phyloP scores from a whole-genome alignment of 1,140 invertebrate species.

The Ceratosolen solmsi region DNA sequence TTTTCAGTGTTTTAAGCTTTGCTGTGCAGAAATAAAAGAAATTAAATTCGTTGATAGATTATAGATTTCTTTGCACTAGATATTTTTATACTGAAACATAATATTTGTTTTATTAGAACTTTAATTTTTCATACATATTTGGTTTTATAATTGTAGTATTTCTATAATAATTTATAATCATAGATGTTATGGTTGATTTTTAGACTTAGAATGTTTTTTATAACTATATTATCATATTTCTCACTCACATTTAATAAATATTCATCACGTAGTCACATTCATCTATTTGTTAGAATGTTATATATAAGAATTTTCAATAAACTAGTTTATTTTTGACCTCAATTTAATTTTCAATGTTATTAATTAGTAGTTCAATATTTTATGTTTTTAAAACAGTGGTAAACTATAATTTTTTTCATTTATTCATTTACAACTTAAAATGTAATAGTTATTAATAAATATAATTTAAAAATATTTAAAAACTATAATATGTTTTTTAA shows the following conservation, averaged over 20 bases:
- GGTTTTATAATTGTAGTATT: constrained; percentile 42
- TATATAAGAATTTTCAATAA: constrained; percentile 28
- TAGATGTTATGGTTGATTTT: constrained; percentile 47
- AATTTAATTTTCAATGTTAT: constrained; percentile 19
- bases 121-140: constrained; percentile 31
- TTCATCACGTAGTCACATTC: constrained; percentile 38
- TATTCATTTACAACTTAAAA: constrained; percentile 13
- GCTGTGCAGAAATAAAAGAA: constrained; percentile 23
- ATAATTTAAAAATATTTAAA: no score
- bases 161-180: constrained; percentile 38
- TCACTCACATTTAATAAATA: constrained; percentile 15
- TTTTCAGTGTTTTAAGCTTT: constrained; percentile 35
- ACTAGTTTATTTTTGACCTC: constrained; percentile 15
- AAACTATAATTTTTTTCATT: no score
- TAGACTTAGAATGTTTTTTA: constrained; percentile 45
- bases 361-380: constrained; percentile 14
- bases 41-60: constrained; percentile 20
- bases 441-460: background rate
- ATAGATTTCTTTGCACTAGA: constrained; percentile 41
- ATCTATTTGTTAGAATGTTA: constrained; percentile 39
- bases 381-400: no score
- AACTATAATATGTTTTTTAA: no score
- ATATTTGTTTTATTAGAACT: constrained; percentile 28
- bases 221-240: constrained; percentile 33
- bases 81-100: constrained; percentile 24